Evolutionary conservation across 64 coral and sea anemone species (phyloP), one percentile per base, ranked within the genome.

Genomic region (Actinia equina): DNA sequence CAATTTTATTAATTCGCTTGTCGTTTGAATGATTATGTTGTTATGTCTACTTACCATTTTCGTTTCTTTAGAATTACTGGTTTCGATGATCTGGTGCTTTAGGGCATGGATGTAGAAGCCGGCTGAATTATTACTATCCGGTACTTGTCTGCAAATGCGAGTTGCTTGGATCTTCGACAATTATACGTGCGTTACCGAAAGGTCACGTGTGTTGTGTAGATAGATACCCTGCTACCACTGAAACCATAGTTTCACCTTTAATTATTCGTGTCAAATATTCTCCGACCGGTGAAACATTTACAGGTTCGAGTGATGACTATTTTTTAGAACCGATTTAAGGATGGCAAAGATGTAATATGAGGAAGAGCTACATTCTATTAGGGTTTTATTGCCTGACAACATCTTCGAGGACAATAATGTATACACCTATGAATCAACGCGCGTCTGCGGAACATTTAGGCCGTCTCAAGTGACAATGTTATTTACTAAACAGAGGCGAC

Each of bases 151-250:
- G 78, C 49, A n/a, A 74, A 37, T 81, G 49, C 43, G 43, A 52
- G 78, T 81, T 19, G 3, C 44, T 44, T 17, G 44, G 78, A 81
- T 17, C 44, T 9, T 14, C 42, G 78, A 81, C 41, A 44, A 81
- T 81, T 49, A 81, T 81, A 81, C 44, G 78, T 81, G 78, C 78
- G 78, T 81, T 81, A 81, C 78, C 43, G 0, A 44, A 81, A 51
- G 78, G 78, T 81, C 78, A 81, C 78, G 78, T 81, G 78, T 81
- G 78, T 52, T 49, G 16, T 81, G 78, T 81, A 81, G 78, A 81
- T 52, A n/a, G 1, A 79, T 44, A 46, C 44, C 27, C 77, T 79
- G 2, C 44, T 81, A 81, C 27, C 20, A 37, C 30, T 37, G 30
- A 51, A 81, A 81, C 52, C 44, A 81, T 20, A 17, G 17, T 81